phyloP scores from a whole-genome alignment of 2,888 invertebrate species.

The Spilosoma lubricipeda region DNA sequence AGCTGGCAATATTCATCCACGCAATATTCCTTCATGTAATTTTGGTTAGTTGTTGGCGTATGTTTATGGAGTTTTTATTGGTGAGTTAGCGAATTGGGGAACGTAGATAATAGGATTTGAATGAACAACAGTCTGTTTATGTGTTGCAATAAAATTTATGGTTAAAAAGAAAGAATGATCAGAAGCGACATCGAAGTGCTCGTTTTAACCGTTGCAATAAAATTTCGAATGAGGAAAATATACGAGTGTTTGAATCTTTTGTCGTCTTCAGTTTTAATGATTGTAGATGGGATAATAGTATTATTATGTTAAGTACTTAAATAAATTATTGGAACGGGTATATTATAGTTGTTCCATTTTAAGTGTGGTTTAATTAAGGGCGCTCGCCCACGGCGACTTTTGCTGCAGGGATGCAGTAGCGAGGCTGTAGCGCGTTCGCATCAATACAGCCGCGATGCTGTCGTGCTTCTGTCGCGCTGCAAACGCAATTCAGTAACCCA shows the following conservation, averaged over 20 bases:
- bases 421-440: no score
- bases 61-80: conserved; percentile 7
- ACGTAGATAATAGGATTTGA: conserved; percentile 9
- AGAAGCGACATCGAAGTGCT: neutral
- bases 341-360: neutral
- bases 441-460: no score
- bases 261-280: neutral
- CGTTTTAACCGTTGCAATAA: conserved; percentile 8
- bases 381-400: no score
- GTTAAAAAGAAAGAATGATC: neutral
- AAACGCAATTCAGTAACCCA: no score
- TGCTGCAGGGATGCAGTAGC: no score
- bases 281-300: neutral
- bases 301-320: neutral
- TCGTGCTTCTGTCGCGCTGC: no score
- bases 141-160: conserved; percentile 16
- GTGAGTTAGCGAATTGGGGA: neutral
- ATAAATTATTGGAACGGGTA: neutral
- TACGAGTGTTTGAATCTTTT: neutral
- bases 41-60: neutral
- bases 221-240: neutral
- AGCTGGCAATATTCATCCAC: neutral
- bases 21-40: no score
- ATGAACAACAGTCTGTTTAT: conserved; percentile 5
- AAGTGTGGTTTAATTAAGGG: no score